These are phyloP conservation scores for Melanotaenia pygmaea DNA, from an alignment of 2,797 vertebrate species.

Conservation along the genomic window DNA sequence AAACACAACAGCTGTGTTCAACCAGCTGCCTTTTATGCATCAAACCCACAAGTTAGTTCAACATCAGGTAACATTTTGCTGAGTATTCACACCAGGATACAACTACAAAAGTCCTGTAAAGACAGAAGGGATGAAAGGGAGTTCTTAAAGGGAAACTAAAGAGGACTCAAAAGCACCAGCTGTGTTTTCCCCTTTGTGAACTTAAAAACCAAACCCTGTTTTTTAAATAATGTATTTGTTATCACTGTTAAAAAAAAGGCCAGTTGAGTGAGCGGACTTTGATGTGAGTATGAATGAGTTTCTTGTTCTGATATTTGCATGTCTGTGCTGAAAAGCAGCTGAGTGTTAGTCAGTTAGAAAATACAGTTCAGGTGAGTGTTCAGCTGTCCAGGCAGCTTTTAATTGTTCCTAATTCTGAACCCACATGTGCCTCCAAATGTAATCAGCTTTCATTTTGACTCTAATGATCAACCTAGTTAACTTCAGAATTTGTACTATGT, in stretches of 20 bases:
- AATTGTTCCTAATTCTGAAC: constrained; percentile 3
- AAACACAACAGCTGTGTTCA: not conserved
- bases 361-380: constrained; percentile 33
- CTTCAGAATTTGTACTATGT: not conserved
- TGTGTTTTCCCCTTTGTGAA: constrained; percentile 1
- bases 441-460: not conserved
- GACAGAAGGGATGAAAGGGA: constrained; percentile 39
- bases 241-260: not conserved
- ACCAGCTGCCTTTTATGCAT: constrained; percentile 1
- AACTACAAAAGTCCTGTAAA: not conserved
- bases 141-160: constrained; percentile 41
- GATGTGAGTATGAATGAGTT: not conserved
- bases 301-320: constrained; percentile 25
- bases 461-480: not conserved
- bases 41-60: not conserved
- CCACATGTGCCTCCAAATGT: constrained; percentile 13
- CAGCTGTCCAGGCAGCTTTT: constrained; percentile 16
- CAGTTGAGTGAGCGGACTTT: not conserved
- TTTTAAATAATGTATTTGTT: not conserved
- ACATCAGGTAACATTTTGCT: not conserved
- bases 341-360: constrained; percentile 4
- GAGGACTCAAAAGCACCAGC: not conserved
- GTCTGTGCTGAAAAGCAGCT: not conserved
- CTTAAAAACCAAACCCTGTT: not conserved
- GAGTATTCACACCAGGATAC: not conserved